Base-by-base conservation (phyloP, 1,140 invertebrate species). In the Euschistus heros region DNA sequence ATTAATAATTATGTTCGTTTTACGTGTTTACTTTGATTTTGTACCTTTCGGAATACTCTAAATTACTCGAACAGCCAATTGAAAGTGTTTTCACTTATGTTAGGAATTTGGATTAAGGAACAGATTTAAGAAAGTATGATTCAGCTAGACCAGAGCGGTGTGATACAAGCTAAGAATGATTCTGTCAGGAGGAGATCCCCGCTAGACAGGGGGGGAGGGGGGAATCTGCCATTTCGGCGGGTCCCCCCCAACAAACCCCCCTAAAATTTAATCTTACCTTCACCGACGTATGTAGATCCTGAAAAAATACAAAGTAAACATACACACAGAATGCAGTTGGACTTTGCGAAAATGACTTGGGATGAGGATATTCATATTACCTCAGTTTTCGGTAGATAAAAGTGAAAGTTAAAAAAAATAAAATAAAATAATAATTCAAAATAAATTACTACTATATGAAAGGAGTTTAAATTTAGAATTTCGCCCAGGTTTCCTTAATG, bases 161-260 rank as follows among this genome's bases (percentile, higher is more conserved):
- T 66, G 65, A 66, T 66, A 42, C 65, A 37, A 66, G 65, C 65
- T 66, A 66, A 66, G 60, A 62, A 62, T 42, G 33, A 42, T 30
- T 62, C 44, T 27, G 60, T 62, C 60, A 62, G 60, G 44, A 62
- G 60, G 30, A 42, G 60, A 42, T 62, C n/a, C 60, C 30, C 30
- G 60, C 60, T 42, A 30, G 30, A 30, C 60, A 62, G 30, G 27
- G 33, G 60, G 30, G 33, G 17, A n/a, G 60, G 37, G 18, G 60
- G 4, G 60, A 62, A 62, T 42, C 60, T 5, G 33, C 18, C 30
- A 42, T 42, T 42, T 22, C 60, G 33, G n/a, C 27, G 1, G 26
- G 20, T 60, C 50, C 50, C 50, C 18, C 50, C 24, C 24, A 20
- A 54, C 50, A 22, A 22, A 20, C 50, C 50, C 24, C 50, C 18